Percentiles rank a stretch among this genome's conserved stretches.
phyloP scores from a whole-genome alignment of 2,888 invertebrate genomes.

The Drosophila yooni region DNA sequence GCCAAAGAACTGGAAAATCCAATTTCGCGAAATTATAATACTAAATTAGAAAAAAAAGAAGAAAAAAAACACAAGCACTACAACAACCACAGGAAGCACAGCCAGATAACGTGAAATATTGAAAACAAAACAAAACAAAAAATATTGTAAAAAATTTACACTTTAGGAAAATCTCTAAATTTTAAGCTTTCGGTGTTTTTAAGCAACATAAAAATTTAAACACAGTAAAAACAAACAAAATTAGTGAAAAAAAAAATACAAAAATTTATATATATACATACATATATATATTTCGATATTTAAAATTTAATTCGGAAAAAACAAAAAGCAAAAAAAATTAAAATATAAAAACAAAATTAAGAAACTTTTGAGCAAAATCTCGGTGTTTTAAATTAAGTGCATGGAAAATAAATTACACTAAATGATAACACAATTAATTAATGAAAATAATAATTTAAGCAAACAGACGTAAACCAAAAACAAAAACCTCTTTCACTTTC shows the following conservation, averaged over 20 bases:
- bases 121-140: conserved; percentile 23
- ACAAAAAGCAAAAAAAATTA: conserved; percentile 33
- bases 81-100: conserved; percentile 42
- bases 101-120: conserved; percentile 46
- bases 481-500: conserved; percentile 85
- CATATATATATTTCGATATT: conserved; percentile 79
- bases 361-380: conserved; percentile 81
- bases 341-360: conserved; percentile 59
- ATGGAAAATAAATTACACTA: conserved; percentile 67
- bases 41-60: conserved; percentile 15
- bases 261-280: conserved; percentile 47
- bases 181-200: conserved; percentile 85
- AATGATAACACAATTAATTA: conserved; percentile 68
- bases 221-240: conserved; percentile 57
- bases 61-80: conserved; percentile 28
- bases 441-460: conserved; percentile 67
- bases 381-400: conserved; percentile 82
- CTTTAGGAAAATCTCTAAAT: conserved; percentile 82
- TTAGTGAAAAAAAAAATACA: conserved; percentile 71
- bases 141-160: conserved; percentile 76
- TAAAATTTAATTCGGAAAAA: conserved; percentile 69
- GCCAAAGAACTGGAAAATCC: conserved; percentile 27
- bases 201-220: conserved; percentile 63
- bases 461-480: conserved; percentile 74
- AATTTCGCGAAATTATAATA: conserved; percentile 11